Evolutionary conservation across 1,140 invertebrate species (phyloP), one percentile per base, ranked within the genome.

Genomic region (Atta colombica): DNA sequence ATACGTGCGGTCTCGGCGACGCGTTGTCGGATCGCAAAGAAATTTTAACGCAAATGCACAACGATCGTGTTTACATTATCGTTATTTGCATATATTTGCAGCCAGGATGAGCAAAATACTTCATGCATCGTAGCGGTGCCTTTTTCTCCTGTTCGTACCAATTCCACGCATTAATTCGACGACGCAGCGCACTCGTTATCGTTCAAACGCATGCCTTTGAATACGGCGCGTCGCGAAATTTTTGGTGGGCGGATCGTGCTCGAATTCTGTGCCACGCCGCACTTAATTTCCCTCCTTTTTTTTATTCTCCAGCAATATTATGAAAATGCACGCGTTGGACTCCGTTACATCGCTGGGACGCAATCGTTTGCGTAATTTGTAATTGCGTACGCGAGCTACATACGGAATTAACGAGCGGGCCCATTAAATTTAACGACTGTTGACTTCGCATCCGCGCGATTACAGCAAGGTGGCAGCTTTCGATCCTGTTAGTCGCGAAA

Each of bases 361-460:
- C 75, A 85, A 87, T 85, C 85, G 82, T 90, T 91, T 86, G 91
- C 90, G 90, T 91, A 91, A 91, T 89, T 91, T 78, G 90, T 91
- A 90, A 91, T 91, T 91, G 88, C 90, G 82, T 84, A 89, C 87
- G 85, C 80, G 90, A 89, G 74, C 87, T 69, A 81, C 88, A 84
- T 89, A 85, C 75, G 88, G 85, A 72, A 91, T 91, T 91, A 91
- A 91, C 89, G 89, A 91, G 90, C 85, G 72, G 87, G 72, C 75
- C 89, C 87, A 91, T 91, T 91, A 91, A 91, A 91, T 91, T 91
- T 91, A 91, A 91, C 90, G 89, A 91, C 66, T 89, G 88, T 91
- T 91, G 90, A 91, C 89, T 91, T 81, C 61, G 63, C 72, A 68
- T 82, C 90, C 69, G 81, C 82, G 58, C 39, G 39, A 71, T 65